These are phyloP conservation scores for Grallaria varia DNA, from an alignment of 2,113 vertebrate species.

Conservation along the genomic window DNA sequence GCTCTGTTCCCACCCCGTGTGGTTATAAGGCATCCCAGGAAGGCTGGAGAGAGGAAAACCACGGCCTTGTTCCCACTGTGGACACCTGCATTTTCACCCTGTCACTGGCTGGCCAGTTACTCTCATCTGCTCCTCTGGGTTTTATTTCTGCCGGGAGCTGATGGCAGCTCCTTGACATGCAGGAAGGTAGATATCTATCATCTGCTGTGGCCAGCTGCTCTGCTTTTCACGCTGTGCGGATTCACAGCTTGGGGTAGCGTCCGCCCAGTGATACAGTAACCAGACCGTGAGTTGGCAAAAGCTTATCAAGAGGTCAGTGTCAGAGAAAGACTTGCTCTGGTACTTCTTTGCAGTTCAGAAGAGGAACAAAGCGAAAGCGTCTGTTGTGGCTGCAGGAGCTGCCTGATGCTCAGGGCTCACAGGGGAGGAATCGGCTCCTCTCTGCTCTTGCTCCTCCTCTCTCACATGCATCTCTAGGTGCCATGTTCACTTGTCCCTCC, in stretches of 20 bases:
- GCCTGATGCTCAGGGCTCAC: not conserved
- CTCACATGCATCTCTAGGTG: not conserved
- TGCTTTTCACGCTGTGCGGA: not conserved
- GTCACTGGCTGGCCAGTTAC: not conserved
- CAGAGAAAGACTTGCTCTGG: not conserved
- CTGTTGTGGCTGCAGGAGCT: not conserved
- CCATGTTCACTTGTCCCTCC: not conserved
- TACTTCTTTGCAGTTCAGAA: not conserved
- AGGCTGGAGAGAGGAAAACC: not conserved
- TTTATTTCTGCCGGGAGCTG: conserved; percentile 31
- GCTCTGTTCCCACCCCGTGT: not conserved
- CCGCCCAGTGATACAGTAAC: not conserved
- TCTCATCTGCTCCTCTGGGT: not conserved
- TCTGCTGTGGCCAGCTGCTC: conserved; percentile 58
- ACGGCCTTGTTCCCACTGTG: not conserved
- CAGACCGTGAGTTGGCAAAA: conserved; percentile 29
- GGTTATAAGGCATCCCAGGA: not conserved
- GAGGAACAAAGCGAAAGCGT: not conserved
- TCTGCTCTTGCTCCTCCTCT: not conserved
- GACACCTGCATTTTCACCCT: not conserved
- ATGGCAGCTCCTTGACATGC: conserved; percentile 14
- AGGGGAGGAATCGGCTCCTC: not conserved
- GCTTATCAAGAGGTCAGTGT: conserved; percentile 18
- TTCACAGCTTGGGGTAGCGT: conserved; percentile 49
- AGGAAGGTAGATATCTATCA: conserved; percentile 54